phyloP scores from a whole-genome alignment of 1,140 invertebrate genomes.

The Sinella curviseta region DNA sequence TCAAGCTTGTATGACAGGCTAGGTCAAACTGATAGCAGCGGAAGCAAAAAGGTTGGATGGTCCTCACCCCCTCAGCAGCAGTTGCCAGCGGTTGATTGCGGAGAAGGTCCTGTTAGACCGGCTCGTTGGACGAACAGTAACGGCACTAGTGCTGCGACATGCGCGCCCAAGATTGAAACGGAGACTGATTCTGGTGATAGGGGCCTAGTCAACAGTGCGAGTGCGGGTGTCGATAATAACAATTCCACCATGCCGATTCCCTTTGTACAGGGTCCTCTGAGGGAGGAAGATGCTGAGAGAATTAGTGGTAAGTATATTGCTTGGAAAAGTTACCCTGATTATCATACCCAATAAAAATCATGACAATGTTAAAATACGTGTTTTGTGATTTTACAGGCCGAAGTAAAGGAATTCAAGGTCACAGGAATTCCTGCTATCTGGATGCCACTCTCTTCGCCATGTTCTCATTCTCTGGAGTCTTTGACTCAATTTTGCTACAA shows the following conservation, averaged over 20 bases:
- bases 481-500: constrained; percentile 78
- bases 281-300: constrained; percentile 43
- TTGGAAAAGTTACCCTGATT: not conserved
- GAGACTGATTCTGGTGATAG: constrained; percentile 1
- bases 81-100: constrained; percentile 12
- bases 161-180: not conserved
- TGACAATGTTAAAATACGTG: not conserved
- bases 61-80: not conserved
- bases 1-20: not conserved
- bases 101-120: not conserved
- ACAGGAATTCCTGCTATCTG: constrained; percentile 96
- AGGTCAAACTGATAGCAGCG: not conserved
- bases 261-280: constrained; percentile 37
- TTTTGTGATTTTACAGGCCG: constrained; percentile 42
- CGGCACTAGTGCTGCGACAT: not conserved
- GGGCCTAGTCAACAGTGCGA: not conserved
- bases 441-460: constrained; percentile 95
- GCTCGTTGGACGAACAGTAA: not conserved
- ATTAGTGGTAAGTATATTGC: constrained; percentile 38
- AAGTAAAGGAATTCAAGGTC: constrained; percentile 83
- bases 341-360: not conserved
- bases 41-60: not conserved
- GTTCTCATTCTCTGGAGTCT: constrained; percentile 93
- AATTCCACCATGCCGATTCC: constrained; percentile 33
- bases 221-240: not conserved